Conservation (phyloP, 1,140 invertebrate genomes). For the Cherax quadricarinatus region DNA sequence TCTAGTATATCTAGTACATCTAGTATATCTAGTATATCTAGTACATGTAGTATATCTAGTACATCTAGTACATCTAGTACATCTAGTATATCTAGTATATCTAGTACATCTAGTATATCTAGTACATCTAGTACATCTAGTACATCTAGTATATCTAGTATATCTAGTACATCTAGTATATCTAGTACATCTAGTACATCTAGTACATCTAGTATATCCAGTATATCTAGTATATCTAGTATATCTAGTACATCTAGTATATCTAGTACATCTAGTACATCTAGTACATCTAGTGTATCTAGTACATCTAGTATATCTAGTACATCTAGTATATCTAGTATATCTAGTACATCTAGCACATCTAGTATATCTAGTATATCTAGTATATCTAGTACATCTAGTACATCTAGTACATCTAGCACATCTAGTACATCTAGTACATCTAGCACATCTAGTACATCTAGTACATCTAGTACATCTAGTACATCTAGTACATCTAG, state of each 20-base stretch:
- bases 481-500: neutral
- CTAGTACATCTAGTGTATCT: neutral
- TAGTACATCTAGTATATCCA: neutral
- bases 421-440: neutral
- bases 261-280: neutral
- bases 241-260: neutral
- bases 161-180: neutral
- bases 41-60: too few relatives aligned
- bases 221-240: neutral
- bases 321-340: too few relatives aligned
- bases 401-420: neutral
- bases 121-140: too few relatives aligned
- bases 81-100: too few relatives aligned
- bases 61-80: too few relatives aligned
- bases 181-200: neutral
- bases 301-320: too few relatives aligned
- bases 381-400: neutral
- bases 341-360: too few relatives aligned
- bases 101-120: too few relatives aligned
- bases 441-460: neutral
- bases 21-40: too few relatives aligned
- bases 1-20: too few relatives aligned
- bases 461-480: neutral
- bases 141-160: too few relatives aligned
- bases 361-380: too few relatives aligned